Evolutionary conservation across 1,140 invertebrate species (phyloP).

Genomic region (Helicoverpa armigera): DNA sequence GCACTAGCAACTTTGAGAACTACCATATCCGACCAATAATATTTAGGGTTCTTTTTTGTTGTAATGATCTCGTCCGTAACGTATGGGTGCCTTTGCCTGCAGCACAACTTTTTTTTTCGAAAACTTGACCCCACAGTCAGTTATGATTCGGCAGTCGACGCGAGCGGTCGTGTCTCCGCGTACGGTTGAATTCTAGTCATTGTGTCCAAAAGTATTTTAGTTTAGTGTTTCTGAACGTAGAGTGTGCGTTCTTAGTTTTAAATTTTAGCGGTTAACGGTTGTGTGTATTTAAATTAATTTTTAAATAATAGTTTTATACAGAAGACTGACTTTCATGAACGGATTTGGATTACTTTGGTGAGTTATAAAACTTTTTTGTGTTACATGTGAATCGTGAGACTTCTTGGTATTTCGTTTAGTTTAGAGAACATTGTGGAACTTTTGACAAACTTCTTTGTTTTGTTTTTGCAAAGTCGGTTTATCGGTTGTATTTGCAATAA

Average conservation of each 20-base stretch:
- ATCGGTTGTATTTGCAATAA: neutral
- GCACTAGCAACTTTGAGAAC: conserved; percentile 68
- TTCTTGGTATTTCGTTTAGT: neutral
- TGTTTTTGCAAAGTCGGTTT: neutral
- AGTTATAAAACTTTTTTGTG: conserved; percentile 59
- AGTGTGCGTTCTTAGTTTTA: conserved; percentile 46
- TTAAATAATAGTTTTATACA: conserved; percentile 29
- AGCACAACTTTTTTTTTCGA: conserved; percentile 77
- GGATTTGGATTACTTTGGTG: conserved; percentile 85
- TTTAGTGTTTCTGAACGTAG: conserved; percentile 59
- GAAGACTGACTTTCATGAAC: conserved; percentile 75
- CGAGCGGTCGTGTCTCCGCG: conserved; percentile 77
- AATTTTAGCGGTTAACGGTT: conserved; percentile 51
- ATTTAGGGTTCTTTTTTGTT: conserved; percentile 85
- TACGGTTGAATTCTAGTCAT: conserved; percentile 81
- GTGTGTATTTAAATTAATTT: conserved; percentile 61
- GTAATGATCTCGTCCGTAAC: conserved; percentile 83
- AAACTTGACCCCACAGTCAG: conserved; percentile 81
- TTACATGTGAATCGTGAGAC: conserved; percentile 4
- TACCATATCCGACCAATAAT: conserved; percentile 68
- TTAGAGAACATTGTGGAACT: neutral
- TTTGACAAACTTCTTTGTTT: neutral
- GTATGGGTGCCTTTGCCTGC: conserved; percentile 82
- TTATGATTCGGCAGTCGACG: conserved; percentile 82
- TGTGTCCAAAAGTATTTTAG: conserved; percentile 78